Evolutionary conservation across 1,140 invertebrate genomes (phyloP).

Genomic region (Caenorhabditis latens): DNA sequence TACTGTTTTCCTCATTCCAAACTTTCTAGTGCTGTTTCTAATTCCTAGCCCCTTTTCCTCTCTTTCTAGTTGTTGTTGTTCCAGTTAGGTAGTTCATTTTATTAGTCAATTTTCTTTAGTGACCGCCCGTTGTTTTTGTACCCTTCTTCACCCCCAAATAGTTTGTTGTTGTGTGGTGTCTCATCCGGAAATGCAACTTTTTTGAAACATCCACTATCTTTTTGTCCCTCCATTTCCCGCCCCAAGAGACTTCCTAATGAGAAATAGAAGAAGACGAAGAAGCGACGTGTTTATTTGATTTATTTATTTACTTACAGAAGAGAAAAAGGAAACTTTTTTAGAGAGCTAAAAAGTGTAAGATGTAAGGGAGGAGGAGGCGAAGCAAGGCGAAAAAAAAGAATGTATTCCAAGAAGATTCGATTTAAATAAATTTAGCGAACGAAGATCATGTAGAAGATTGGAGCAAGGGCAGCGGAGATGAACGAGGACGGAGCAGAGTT

Average conservation of each 20-base stretch:
- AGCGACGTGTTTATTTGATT: slow-evolving; percentile 51
- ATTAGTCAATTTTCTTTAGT: no score
- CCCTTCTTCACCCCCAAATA: no score
- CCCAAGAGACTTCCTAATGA: slow-evolving; percentile 52
- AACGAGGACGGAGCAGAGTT: slow-evolving; percentile 36
- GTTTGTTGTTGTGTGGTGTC: no score
- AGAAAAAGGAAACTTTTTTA: not conserved
- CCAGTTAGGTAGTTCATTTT: no score
- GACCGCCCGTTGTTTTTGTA: no score
- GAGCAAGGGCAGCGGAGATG: slow-evolving; percentile 59
- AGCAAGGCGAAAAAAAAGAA: not conserved
- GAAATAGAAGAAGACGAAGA: not conserved
- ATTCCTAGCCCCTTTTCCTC: no score
- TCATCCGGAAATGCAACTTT: not conserved
- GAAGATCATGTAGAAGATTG: slow-evolving; percentile 54
- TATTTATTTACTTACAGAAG: slow-evolving; percentile 43
- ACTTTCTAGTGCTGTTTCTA: not conserved
- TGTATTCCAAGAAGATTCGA: not conserved
- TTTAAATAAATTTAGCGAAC: slow-evolving; percentile 17
- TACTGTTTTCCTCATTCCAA: not conserved
- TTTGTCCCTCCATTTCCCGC: not conserved
- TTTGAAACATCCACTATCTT: not conserved
- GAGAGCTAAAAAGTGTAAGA: not conserved
- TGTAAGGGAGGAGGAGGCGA: not conserved
- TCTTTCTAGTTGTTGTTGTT: no score